phyloP scores from a whole-genome alignment of 2,888 invertebrate species.

The Cynaeus angustus region DNA sequence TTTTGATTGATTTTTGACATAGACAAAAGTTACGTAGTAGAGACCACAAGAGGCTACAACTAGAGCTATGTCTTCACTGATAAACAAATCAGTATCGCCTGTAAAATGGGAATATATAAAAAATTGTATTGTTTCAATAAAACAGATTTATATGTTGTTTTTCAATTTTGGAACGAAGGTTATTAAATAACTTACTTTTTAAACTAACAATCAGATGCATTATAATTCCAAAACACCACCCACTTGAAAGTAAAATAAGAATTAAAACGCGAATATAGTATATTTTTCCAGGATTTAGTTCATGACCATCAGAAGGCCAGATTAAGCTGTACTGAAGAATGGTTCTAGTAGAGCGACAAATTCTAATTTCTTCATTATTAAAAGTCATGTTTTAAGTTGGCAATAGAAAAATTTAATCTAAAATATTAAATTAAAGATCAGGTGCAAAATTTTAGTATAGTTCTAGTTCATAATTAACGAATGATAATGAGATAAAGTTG shows the following conservation, averaged over 20 bases:
- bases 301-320: conserved; percentile 29
- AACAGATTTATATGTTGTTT: not conserved
- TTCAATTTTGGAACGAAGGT: too few relatives aligned
- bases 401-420: too few relatives aligned
- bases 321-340: conserved; percentile 35
- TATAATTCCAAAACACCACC: conserved; percentile 16
- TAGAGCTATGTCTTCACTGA: conserved; percentile 29
- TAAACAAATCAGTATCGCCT: conserved; percentile 7
- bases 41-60: conserved; percentile 21
- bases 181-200: conserved; percentile 29
- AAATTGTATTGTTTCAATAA: not conserved
- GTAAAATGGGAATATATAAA: too few relatives aligned
- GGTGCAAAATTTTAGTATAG: too few relatives aligned
- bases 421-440: too few relatives aligned
- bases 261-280: conserved; percentile 27
- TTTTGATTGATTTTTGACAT: conserved; percentile 30
- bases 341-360: conserved; percentile 36
- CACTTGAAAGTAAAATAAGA: conserved; percentile 14
- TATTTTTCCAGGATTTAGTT: conserved; percentile 36
- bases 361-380: conserved; percentile 1
- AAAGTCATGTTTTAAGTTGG: too few relatives aligned
- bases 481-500: too few relatives aligned
- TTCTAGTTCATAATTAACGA: too few relatives aligned
- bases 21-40: conserved; percentile 18
- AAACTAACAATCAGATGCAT: conserved; percentile 24